Base-by-base conservation (phyloP, 1,140 invertebrate species). In the Nilaparvata lugens region DNA sequence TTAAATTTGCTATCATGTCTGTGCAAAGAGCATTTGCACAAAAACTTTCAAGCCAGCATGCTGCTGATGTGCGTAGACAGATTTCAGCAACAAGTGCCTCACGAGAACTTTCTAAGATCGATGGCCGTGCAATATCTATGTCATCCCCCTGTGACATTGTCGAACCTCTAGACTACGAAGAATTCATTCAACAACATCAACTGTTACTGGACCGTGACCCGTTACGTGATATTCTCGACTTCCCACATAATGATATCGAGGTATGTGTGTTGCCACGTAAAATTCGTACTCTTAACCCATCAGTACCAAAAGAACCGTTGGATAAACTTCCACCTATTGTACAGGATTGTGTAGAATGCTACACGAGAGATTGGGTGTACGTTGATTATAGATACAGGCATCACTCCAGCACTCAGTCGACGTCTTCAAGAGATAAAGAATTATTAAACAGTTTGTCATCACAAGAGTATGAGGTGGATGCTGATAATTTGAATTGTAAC, bases 131-230 rank as follows among this genome's bases (percentile, higher is more conserved):
- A 61, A 78, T 48, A 77, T 24, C 78, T 64, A 82, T 78, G 64
- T 83, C 79, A 57, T 83, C 79, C 87, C 80, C 87, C 70, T 89
- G 87, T 51, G 91, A 95, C 71, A 82, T 89, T 64, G 83, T 91
- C 2, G 91, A 95, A 60, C 93, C 93, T 21, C 76, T 94, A 16
- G 93, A 97, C 74, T 96, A 92, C 77, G 93, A 97, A 75, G 93
- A 97, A 65, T 93, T 93, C 73, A 78, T 93, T 51, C 75, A 78
- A 52, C 84, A 90, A 68, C 85, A 91, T 72, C 83, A 87, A 65
- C 72, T 86, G 52, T 78, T 92, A 63, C 78, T 82, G 14, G 88
- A 91, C 65, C 76, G 87, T 56, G 91, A 96, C 76, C 89, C 91
- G 0, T 75, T 93, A 51, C 79, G 82, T 63, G 73, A 81, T 57